Conservation (phyloP, 2,113 vertebrate genomes). For the Chlorocebus sabaeus region DNA sequence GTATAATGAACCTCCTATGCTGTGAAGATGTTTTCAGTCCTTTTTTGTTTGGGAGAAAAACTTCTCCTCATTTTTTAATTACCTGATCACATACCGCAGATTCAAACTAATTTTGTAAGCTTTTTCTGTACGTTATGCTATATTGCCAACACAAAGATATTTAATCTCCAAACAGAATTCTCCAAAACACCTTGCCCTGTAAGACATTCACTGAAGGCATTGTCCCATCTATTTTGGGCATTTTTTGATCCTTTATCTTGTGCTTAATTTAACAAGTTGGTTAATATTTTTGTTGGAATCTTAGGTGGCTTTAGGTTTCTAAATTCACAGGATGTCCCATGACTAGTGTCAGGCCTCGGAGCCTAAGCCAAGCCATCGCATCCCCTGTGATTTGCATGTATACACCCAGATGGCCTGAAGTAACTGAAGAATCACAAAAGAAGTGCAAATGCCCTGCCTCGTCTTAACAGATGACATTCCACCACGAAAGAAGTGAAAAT, state of each 20-base stretch:
- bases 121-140: neutral
- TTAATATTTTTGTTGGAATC: neutral
- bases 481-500: no score
- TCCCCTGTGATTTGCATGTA: no score
- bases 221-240: neutral
- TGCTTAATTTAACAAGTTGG: neutral
- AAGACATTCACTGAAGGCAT: neutral
- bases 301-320: neutral
- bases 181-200: neutral
- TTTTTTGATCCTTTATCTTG: neutral
- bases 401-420: no score
- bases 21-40: neutral
- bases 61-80: neutral
- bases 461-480: no score
- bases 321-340: neutral
- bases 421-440: no score
- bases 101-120: neutral
- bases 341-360: neutral
- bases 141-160: neutral
- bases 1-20: neutral
- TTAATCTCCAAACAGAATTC: constrained; percentile 13
- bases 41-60: neutral
- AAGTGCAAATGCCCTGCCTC: no score
- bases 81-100: neutral
- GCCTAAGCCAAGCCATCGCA: no score